Base-by-base conservation (phyloP, 2,888 invertebrate genomes). In the Byasa hedistus region DNA sequence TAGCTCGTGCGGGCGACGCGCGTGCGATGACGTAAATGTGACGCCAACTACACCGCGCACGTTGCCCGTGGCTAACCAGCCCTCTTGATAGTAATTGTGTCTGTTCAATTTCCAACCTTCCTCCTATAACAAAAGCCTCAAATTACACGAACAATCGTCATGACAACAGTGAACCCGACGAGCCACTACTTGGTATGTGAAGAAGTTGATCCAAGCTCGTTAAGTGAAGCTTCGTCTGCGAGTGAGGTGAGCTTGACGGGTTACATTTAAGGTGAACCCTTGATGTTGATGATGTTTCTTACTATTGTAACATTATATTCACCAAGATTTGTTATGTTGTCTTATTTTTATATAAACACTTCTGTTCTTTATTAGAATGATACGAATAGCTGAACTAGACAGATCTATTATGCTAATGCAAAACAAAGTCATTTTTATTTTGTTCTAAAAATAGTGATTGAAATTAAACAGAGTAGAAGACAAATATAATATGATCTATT, bases 21-120 rank as follows among this genome's bases (percentile, higher is more conserved):
- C 97, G 86, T 98, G 97, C 71, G 98, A 97, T 59, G 98, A 97
- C 65, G 98, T 98, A 89, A 98, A 98, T 67, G 98, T 99, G 63
- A 98, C 98, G 66, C 99, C 98, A 66, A 98, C 98, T 75, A 98
- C 96, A 55, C 98, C 98, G 76, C 97, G 94, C 69, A 97, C 95
- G 87, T 98, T 99, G 75, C 98, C 98, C 57, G 97, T 97, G 70
- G 98, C 98, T 81, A 99, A 92, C 99, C 99, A 99, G 60, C 98
- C 99, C 88, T 99, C 98, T 91, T 98, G 98, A 84, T 98, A 98
- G 88, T 98, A 98, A 92, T 98, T 97, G 80, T 96, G 96, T 76
- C 98, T 94, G 89, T 98, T 98, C 78, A 98, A 90, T 91, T 98
- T 98, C 98, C 98, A 98, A 75, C 97, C 98, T 85, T 97, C 97